phyloP scores from a whole-genome alignment of 2,888 invertebrate species.

The Shargacucullia verbasci region DNA sequence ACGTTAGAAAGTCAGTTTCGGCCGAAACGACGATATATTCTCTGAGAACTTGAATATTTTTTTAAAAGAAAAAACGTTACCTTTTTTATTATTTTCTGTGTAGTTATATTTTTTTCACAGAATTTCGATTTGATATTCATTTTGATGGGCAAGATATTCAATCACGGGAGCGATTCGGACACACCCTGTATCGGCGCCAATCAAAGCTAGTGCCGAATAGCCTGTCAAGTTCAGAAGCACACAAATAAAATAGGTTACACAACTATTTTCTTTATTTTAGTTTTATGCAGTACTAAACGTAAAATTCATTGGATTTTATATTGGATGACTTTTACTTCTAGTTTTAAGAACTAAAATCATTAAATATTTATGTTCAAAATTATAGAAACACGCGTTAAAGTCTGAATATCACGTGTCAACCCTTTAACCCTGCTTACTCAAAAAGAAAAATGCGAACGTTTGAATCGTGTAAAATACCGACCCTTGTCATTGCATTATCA shows the following conservation, averaged over 20 bases:
- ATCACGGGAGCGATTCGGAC: slow-evolving; percentile 9
- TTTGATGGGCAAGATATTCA: slow-evolving; percentile 1
- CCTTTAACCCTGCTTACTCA: slow-evolving; percentile 1
- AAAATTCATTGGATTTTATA: slow-evolving; percentile 27
- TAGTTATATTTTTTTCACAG: too few relatives aligned
- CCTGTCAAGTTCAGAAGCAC: slow-evolving; percentile 31
- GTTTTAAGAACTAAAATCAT: neutral
- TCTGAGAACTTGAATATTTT: too few relatives aligned
- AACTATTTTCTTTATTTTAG: slow-evolving; percentile 15
- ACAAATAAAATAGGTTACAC: neutral
- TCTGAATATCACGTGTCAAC: slow-evolving; percentile 1
- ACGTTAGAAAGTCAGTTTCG: too few relatives aligned
- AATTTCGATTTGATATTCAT: too few relatives aligned
- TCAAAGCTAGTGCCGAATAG: slow-evolving; percentile 24
- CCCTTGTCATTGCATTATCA: slow-evolving; percentile 37
- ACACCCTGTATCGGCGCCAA: slow-evolving; percentile 20
- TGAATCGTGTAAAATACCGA: slow-evolving; percentile 22
- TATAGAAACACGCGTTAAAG: slow-evolving; percentile 1
- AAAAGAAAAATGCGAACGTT: slow-evolving; percentile 3
- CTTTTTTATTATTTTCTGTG: too few relatives aligned
- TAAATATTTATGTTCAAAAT: too few relatives aligned
- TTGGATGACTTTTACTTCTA: slow-evolving; percentile 18
- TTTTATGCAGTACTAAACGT: slow-evolving; percentile 18
- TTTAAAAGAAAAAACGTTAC: too few relatives aligned
- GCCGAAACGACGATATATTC: too few relatives aligned